A percentile compares a stretch with the other conserved stretches of the same genome.
Conservation (phyloP, 2,797 vertebrate genomes). For the Poecile montanus region DNA sequence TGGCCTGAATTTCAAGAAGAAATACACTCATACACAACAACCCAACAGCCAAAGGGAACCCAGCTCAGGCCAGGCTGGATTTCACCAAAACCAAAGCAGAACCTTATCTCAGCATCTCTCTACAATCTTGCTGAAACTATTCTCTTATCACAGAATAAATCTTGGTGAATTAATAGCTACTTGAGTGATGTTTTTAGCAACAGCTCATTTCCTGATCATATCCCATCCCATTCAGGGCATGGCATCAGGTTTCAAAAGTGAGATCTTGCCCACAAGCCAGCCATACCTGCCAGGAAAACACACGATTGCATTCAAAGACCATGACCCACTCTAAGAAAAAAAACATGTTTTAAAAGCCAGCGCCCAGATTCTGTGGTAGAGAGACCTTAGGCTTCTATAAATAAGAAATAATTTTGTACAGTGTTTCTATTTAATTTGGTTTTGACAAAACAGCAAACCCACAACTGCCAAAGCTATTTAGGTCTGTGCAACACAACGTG, state of each 20-base stretch:
- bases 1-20: neutral
- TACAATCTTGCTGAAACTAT: neutral
- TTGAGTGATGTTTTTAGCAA: neutral
- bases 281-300: neutral
- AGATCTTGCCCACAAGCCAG: neutral
- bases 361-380: neutral
- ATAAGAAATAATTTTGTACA: neutral
- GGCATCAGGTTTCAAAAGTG: neutral
- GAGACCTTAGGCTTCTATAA: neutral
- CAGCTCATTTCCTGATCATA: neutral
- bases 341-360: neutral
- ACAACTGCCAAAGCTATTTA: neutral
- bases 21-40: neutral
- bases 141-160: neutral
- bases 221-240: neutral
- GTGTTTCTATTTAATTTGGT: neutral
- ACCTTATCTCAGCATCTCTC: neutral
- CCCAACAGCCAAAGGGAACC: neutral
- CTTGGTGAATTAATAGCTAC: neutral
- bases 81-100: neutral
- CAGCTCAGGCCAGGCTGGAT: neutral
- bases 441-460: conserved; percentile 29
- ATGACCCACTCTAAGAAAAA: neutral
- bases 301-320: neutral
- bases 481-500: neutral